These are phyloP conservation scores for Tragelaphus imberbis DNA, from an alignment of 2,113 vertebrate species.

Conservation along the genomic window DNA sequence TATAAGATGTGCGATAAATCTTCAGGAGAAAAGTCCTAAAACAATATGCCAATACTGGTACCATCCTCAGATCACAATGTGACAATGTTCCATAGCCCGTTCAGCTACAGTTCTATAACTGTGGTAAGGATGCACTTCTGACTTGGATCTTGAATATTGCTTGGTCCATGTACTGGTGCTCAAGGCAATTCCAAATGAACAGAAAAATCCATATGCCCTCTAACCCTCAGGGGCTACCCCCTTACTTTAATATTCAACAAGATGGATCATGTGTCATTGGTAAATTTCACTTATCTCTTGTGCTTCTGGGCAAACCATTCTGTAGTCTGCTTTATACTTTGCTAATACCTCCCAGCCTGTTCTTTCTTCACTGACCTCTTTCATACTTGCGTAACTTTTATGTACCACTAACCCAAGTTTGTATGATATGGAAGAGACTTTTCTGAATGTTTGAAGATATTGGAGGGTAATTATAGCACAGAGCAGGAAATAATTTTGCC, in stretches of 20 bases:
- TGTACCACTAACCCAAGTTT: background rate
- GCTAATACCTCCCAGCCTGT: background rate
- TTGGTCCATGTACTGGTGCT: background rate
- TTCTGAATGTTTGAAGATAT: background rate
- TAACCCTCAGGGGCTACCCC: background rate
- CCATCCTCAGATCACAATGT: background rate
- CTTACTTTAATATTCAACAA: background rate
- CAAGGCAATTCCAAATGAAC: background rate
- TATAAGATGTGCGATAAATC: background rate
- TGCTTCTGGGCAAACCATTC: background rate
- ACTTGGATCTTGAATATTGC: background rate
- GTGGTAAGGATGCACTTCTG: background rate
- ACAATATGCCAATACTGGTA: background rate
- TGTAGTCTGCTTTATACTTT: background rate
- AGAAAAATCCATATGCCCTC: background rate
- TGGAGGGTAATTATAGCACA: background rate
- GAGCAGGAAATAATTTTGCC: background rate
- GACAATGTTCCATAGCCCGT: background rate
- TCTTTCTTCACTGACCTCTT: background rate
- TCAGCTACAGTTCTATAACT: background rate
- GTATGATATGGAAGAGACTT: background rate
- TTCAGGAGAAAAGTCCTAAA: background rate
- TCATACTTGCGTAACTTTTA: background rate
- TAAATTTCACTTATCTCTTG: background rate
- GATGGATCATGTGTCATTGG: background rate